phyloP scores from a whole-genome alignment of 2,888 invertebrate species.

The Molorchus minor region DNA sequence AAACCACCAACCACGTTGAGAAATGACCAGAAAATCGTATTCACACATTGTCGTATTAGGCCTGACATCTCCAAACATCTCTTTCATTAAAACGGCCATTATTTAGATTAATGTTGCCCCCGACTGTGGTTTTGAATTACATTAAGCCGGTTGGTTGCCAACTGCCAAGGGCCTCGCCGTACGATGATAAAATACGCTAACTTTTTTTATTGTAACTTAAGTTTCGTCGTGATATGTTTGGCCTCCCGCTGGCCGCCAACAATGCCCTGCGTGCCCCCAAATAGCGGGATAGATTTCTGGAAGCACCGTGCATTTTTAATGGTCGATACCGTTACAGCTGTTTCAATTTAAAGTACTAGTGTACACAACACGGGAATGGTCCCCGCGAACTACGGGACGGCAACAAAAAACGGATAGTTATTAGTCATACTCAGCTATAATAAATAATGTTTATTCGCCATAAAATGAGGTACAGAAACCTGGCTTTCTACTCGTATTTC shows the following conservation, averaged over 20 bases:
- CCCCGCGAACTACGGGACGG: too few species aligned
- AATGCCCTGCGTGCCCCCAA: conserved; percentile 48
- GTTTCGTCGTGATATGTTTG: conserved; percentile 57
- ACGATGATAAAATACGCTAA: conserved; percentile 56
- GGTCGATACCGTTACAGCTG: conserved; percentile 56
- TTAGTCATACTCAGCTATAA: too few species aligned
- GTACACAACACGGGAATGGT: too few species aligned
- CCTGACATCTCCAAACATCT: conserved; percentile 64
- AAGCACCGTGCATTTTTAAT: conserved; percentile 55
- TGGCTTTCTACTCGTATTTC: too few species aligned
- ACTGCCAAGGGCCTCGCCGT: conserved; percentile 54
- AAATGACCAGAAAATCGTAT: conserved; percentile 63
- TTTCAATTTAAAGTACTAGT: conserved; percentile 55
- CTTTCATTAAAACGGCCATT: conserved; percentile 63
- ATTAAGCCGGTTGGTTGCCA: conserved; percentile 56
- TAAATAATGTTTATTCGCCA: too few species aligned
- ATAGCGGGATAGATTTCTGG: conserved; percentile 50
- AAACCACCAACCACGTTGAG: conserved; percentile 56
- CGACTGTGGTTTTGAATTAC: conserved; percentile 62
- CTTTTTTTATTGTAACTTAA: conserved; percentile 57
- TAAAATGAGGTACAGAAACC: too few species aligned
- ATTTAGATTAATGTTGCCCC: conserved; percentile 65
- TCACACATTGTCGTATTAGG: conserved; percentile 65
- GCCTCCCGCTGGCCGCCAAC: conserved; percentile 53
- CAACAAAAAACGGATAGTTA: too few species aligned